phyloP scores from a whole-genome alignment of 2,888 invertebrate genomes.

The Metopia argyrocephala region DNA sequence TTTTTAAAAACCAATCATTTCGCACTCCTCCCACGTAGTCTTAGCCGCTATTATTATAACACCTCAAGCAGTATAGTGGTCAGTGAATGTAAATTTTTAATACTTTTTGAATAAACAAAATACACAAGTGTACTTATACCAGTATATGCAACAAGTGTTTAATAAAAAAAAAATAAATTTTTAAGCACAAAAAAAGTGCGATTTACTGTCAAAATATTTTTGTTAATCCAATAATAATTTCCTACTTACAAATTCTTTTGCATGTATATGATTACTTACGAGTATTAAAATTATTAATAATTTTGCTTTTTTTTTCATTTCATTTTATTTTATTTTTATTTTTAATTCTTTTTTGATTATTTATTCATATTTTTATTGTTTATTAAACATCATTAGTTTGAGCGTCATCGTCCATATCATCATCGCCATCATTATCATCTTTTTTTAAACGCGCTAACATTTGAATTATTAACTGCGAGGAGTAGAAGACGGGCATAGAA shows the following conservation, averaged over 20 bases:
- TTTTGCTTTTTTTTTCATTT: too few relatives aligned
- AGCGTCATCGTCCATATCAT: neutral
- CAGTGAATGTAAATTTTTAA: neutral
- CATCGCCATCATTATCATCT: constrained; percentile 19
- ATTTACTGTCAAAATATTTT: constrained; percentile 60
- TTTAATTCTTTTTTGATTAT: too few relatives aligned
- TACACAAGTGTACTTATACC: neutral
- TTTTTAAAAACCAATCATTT: neutral
- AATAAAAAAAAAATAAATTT: constrained; percentile 19
- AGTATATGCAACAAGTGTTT: constrained; percentile 21
- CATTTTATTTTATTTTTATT: too few relatives aligned
- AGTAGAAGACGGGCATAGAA: constrained; percentile 1
- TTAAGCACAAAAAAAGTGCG: constrained; percentile 12
- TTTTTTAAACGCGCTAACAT: constrained; percentile 3
- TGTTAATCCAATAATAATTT: constrained; percentile 58
- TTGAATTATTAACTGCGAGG: too few relatives aligned
- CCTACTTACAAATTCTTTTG: constrained; percentile 44
- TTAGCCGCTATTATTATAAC: neutral
- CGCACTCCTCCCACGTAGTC: neutral
- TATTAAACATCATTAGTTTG: too few relatives aligned
- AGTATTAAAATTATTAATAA: too few relatives aligned
- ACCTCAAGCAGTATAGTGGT: neutral
- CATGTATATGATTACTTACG: too few relatives aligned
- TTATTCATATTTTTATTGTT: too few relatives aligned
- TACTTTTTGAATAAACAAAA: neutral